phyloP scores from a whole-genome alignment of 2,888 invertebrate species.

The Patella depressa region DNA sequence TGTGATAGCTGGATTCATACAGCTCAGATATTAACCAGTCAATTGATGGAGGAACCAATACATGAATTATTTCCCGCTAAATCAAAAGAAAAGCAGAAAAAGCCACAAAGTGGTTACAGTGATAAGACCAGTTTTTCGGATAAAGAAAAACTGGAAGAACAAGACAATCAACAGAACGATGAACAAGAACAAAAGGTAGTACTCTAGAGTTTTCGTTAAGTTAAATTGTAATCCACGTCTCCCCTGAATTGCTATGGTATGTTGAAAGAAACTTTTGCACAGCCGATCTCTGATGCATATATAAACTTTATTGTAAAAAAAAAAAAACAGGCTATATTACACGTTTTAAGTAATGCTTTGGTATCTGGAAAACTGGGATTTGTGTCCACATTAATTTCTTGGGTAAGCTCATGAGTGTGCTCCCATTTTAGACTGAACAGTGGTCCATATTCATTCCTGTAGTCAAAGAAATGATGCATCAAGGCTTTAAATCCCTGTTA shows the following conservation, averaged over 20 bases:
- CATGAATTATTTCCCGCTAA: constrained; percentile 51
- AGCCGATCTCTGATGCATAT: too few species aligned
- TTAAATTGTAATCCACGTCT: not conserved
- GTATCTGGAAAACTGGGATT: too few species aligned
- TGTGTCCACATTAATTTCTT: too few species aligned
- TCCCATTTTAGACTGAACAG: too few species aligned
- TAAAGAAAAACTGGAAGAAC: constrained; percentile 16
- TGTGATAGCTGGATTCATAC: constrained; percentile 67
- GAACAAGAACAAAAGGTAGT: constrained; percentile 6
- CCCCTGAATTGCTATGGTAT: not conserved
- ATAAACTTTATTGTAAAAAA: too few species aligned
- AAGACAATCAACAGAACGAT: not conserved
- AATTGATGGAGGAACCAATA: constrained; percentile 57
- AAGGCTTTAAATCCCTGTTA: too few species aligned
- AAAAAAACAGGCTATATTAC: too few species aligned
- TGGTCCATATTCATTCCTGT: too few species aligned
- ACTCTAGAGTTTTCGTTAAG: not conserved
- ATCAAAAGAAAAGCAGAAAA: constrained; percentile 21
- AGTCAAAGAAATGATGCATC: too few species aligned
- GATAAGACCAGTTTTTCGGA: constrained; percentile 29
- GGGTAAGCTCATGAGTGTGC: too few species aligned
- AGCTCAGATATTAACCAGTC: constrained; percentile 62
- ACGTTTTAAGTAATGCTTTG: too few species aligned
- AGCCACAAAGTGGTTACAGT: constrained; percentile 31
- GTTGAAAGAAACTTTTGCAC: not conserved